Evolutionary conservation across 2,797 vertebrate species (phyloP).

Genomic region (Sebastes nivosus): DNA sequence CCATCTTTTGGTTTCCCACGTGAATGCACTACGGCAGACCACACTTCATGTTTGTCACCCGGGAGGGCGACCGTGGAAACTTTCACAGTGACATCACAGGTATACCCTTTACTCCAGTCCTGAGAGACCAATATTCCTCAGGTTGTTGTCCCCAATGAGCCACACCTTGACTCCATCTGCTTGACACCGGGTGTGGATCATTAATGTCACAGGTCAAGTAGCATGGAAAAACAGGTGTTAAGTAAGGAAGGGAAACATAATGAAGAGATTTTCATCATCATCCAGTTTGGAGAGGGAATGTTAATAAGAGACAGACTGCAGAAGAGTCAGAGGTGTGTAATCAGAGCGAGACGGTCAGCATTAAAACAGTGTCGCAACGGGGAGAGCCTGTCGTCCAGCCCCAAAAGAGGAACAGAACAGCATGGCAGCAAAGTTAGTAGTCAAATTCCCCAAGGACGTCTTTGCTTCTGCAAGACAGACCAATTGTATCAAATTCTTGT

Average conservation of each 20-base stretch:
- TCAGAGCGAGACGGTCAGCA: slow-evolving; percentile 39
- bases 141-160: background rate
- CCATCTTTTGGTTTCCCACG: background rate
- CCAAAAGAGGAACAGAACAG: slow-evolving; percentile 91
- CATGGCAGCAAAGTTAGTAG: slow-evolving; percentile 99
- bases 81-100: background rate
- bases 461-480: slow-evolving; percentile 88
- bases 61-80: background rate
- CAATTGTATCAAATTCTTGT: slow-evolving; percentile 84
- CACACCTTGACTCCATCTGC: background rate
- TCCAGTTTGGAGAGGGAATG: slow-evolving; percentile 31
- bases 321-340: slow-evolving; percentile 37
- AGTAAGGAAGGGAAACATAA: background rate
- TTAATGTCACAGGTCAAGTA: background rate
- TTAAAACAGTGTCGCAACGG: slow-evolving; percentile 64
- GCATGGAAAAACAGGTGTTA: background rate
- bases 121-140: background rate
- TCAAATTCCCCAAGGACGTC: slow-evolving; percentile 99
- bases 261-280: background rate
- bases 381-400: slow-evolving; percentile 86
- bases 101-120: background rate
- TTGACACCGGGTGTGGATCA: slow-evolving; percentile 6
- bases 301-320: slow-evolving; percentile 47
- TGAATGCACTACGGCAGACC: background rate
- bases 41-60: background rate